These are phyloP conservation scores for Redunca redunca DNA, from an alignment of 2,113 vertebrate genomes.

Conservation along the genomic window DNA sequence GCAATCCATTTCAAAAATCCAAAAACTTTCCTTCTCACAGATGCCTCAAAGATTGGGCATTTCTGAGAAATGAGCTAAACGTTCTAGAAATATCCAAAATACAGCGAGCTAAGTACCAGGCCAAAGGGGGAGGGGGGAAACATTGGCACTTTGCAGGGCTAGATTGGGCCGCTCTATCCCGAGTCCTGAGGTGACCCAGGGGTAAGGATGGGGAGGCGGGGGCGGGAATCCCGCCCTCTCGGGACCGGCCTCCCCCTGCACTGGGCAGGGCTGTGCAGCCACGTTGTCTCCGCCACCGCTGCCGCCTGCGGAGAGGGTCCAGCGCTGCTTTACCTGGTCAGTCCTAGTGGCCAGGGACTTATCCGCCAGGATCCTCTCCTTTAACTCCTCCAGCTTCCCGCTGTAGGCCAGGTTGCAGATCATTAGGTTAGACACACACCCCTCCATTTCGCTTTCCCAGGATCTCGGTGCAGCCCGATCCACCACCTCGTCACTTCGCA, in stretches of 20 bases:
- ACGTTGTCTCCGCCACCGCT: neutral
- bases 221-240: neutral
- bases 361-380: slow-evolving; percentile 83
- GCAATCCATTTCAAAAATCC: neutral
- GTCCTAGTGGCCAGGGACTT: slow-evolving; percentile 85
- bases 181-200: neutral
- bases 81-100: slow-evolving; percentile 29
- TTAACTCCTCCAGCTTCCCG: slow-evolving; percentile 89
- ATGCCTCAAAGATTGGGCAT: neutral
- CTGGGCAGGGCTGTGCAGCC: neutral
- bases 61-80: slow-evolving; percentile 1
- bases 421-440: slow-evolving; percentile 87
- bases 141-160: neutral
- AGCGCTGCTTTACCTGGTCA: slow-evolving; percentile 87
- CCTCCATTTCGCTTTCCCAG: slow-evolving; percentile 80
- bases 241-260: neutral
- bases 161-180: neutral
- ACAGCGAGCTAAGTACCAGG: neutral
- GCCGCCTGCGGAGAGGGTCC: neutral
- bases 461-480: neutral
- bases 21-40: neutral
- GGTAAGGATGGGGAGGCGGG: neutral
- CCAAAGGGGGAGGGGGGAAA: neutral
- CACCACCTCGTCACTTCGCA: neutral
- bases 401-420: slow-evolving; percentile 91